These are phyloP conservation scores for Saguinus imperator DNA, from an alignment of 2,113 vertebrate genomes.

Conservation along the genomic window DNA sequence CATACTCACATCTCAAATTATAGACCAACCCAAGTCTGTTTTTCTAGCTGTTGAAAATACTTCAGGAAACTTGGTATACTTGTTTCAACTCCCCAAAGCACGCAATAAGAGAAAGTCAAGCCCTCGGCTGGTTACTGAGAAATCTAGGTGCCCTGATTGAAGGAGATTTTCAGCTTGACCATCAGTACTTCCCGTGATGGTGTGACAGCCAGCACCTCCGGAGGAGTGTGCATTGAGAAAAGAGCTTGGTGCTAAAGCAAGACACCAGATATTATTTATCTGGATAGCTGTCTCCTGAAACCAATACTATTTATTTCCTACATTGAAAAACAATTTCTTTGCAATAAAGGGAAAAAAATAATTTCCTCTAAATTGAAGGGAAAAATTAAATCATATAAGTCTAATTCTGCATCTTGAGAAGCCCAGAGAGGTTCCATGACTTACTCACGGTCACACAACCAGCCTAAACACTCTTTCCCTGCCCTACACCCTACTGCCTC, in stretches of 20 bases:
- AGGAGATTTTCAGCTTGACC: neutral
- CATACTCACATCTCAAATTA: neutral
- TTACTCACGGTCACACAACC: neutral
- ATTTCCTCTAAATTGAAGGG: neutral
- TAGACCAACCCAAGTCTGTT: neutral
- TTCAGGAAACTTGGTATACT: neutral
- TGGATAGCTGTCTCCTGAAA: neutral
- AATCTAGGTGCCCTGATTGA: neutral
- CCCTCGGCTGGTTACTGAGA: neutral
- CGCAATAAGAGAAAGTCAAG: neutral
- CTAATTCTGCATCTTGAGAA: neutral
- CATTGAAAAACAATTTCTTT: slow-evolving; percentile 29
- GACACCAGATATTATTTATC: neutral
- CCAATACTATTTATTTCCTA: neutral
- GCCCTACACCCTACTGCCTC: neutral
- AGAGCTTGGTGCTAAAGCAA: neutral
- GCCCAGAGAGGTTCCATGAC: neutral
- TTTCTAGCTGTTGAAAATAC: neutral
- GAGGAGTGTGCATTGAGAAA: neutral
- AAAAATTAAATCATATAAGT: neutral
- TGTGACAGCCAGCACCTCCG: neutral
- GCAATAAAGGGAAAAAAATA: neutral
- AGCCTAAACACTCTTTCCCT: neutral
- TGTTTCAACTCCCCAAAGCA: neutral
- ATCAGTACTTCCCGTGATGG: neutral